Base-by-base conservation (phyloP, 2,888 invertebrate genomes). In the Candidula unifasciata region DNA sequence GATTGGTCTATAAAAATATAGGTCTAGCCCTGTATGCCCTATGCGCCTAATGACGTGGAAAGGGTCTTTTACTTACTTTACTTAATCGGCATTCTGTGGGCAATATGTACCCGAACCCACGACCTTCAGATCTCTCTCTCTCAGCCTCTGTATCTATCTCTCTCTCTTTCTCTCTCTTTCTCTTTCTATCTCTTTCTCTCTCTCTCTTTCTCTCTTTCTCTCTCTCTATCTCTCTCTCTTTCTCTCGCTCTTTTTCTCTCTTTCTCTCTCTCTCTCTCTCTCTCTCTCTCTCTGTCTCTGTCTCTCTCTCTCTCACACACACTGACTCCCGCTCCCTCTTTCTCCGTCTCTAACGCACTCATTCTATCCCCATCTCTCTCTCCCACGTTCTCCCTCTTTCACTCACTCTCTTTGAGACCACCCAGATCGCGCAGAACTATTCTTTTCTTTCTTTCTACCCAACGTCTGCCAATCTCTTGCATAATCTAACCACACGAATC, bases 201-300 rank as follows among this genome's bases (percentile, higher is more conserved):
- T 71, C 18, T 44, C 33, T 81, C 18, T 30, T 44, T 69, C 57
- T 81, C 35, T 33, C 33, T 71, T 33, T 66, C 37, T 44, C 33
- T 52, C 76, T 30, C 27, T 66, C 37, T 24, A 27, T 60, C 64
- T 64, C 74, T 68, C 44, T 44, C 52, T 68, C 68, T 44, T 30
- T n/a, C 27, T 68, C 68, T 54, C 13, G 3, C 57, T 71, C 35
- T 57, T 33, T 71, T 30, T 71, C 54, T 30, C 27, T 54, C 6
- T 57, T 16, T 57, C 33, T 24, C n/a, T 66, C 52, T 76, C 21
- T 52, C 44, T n/a, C 52, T 66, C 66, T 37, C 30, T 68, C 44
- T 44, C 52, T 44, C 30, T 30, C 52, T 76, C 52, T 44, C 54
- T 82, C 68, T 52, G 30, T 76, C 52, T 44, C 68, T 52, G 30